phyloP scores from a whole-genome alignment of 2,113 vertebrate species.

The Arenaria interpres region DNA sequence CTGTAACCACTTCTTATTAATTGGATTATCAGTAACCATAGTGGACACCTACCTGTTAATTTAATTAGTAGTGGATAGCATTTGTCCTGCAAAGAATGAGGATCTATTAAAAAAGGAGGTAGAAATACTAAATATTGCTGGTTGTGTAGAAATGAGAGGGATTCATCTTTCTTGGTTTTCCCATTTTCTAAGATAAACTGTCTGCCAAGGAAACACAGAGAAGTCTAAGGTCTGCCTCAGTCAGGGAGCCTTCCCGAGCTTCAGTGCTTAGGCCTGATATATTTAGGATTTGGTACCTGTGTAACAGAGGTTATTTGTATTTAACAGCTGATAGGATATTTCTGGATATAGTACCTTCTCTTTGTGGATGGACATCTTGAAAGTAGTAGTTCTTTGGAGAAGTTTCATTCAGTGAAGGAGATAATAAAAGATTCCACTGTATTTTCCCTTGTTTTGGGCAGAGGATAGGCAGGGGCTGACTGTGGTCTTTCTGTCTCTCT shows the following conservation, averaged over 20 bases:
- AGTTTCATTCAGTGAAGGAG: background rate
- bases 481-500: background rate
- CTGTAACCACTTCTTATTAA: background rate
- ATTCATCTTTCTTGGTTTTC: accelerated
- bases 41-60: background rate
- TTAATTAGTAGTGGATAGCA: background rate
- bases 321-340: background rate
- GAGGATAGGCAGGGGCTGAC: background rate
- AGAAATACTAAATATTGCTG: background rate
- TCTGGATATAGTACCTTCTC: background rate
- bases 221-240: background rate
- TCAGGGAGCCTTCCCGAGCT: background rate
- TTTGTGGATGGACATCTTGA: background rate
- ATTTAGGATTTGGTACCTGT: background rate
- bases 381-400: background rate
- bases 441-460: background rate
- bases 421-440: background rate
- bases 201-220: background rate
- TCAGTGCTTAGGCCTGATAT: background rate
- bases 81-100: background rate
- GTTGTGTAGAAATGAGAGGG: background rate
- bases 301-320: background rate
- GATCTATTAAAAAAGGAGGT: background rate
- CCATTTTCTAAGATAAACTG: background rate
- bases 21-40: background rate